Base-by-base conservation (phyloP, 2,797 vertebrate genomes). In the Australoheros facetus region DNA sequence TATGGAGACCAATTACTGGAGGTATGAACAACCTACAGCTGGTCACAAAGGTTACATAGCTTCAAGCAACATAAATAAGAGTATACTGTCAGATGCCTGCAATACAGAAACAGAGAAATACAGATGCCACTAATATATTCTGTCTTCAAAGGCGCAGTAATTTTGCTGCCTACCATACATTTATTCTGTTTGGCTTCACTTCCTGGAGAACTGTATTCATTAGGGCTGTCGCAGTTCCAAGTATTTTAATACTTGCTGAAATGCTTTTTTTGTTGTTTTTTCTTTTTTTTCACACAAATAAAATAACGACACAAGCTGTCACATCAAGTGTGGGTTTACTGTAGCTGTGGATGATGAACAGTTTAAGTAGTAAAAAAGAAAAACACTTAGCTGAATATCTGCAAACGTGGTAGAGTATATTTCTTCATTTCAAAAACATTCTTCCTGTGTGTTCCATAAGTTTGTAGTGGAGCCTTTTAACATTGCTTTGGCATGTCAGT, bases 1-100 rank as follows among this genome's bases (percentile, higher is more conserved):
- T 99, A 98, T 9, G 98, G 98, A 69, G 98, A 99, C 94, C 98
- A 99, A 92, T 94, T 99, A 79, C 95, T 99, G 62, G 98, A 99
- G 97, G 98, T 99, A 94, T 53, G 82, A 82, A 56, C 73, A 58
- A 12, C 88, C 87, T 39, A 42, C 64, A 83, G 56, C 56, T 60
- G 75, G 51, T 75, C 4, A 3, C 48, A 84, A 82, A 74, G 54
- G 48, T 82, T 45, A 23, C 2, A 32, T 19, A 58, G 23, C 71
- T 71, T 73, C 16, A 73, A 77, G 56, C 81, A 32, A 56, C 42
- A 83, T n/a, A n/a, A 80, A 70, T 37, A 69, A 56, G 14, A 71
- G 39, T 14, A 2, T n/a, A 30, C 7, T 51, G 0, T 37, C 34
- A 21, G 37, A 77, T 71, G 39, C 13, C 3, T 64, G 53, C 55